Percentiles rank a stretch among this genome's conserved stretches.
Conservation (phyloP, 2,797 vertebrate species). For the Gymnodraco acuticeps region DNA sequence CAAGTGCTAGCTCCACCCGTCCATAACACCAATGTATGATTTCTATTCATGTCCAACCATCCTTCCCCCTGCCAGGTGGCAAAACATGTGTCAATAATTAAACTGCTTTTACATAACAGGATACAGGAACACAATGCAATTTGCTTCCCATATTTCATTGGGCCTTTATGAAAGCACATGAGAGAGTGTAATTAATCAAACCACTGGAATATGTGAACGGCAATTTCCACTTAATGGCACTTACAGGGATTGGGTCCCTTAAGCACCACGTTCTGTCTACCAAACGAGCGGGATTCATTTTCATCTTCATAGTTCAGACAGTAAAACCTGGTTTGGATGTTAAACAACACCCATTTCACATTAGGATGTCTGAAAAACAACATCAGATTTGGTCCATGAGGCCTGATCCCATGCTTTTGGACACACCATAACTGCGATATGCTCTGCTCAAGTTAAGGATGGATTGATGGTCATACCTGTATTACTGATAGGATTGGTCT, state of each 20-base stretch:
- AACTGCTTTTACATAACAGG: conserved; percentile 87
- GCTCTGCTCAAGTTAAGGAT: conserved; percentile 11
- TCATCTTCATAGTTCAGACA: conserved; percentile 83
- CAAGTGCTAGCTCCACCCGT: conserved; percentile 59
- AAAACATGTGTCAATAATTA: conserved; percentile 89
- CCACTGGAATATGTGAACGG: conserved; percentile 88
- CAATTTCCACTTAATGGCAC: conserved; percentile 89
- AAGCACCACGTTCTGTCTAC: conserved; percentile 85
- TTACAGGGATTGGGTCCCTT: conserved; percentile 89
- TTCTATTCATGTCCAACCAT: conserved; percentile 81
- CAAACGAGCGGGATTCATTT: conserved; percentile 86
- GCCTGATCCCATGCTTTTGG: conserved; percentile 13
- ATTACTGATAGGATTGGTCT: conserved; percentile 23
- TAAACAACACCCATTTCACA: conserved; percentile 82
- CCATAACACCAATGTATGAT: conserved; percentile 75
- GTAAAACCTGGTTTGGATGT: conserved; percentile 82
- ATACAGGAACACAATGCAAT: conserved; percentile 86
- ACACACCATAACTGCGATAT: neutral
- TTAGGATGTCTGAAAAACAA: conserved; percentile 58
- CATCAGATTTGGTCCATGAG: conserved; percentile 24
- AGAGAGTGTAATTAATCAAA: conserved; percentile 88
- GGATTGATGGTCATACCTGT: neutral
- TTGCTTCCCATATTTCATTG: conserved; percentile 87
- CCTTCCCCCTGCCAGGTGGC: conserved; percentile 84
- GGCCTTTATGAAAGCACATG: conserved; percentile 86